phyloP scores from a whole-genome alignment of 2,888 invertebrate species.

The Dusona sp. region DNA sequence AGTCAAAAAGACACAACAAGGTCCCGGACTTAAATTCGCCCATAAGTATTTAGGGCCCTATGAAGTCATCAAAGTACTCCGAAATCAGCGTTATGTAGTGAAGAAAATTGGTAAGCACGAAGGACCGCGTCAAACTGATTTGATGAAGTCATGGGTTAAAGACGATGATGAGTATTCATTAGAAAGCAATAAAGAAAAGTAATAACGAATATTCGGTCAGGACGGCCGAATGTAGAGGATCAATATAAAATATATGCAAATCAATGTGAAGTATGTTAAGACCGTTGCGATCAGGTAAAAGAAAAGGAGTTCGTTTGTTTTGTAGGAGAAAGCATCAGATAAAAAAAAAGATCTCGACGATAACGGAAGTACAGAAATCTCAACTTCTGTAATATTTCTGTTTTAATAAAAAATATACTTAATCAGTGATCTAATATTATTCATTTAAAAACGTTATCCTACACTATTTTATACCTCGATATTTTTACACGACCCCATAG shows the following conservation, averaged over 20 bases:
- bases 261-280: too few species aligned
- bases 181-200: not conserved
- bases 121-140: conserved; percentile 4
- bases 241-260: too few species aligned
- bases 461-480: too few species aligned
- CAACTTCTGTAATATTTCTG: too few species aligned
- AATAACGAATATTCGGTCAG: conserved; percentile 2
- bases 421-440: too few species aligned
- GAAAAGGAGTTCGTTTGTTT: too few species aligned
- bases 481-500: too few species aligned
- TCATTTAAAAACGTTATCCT: not conserved
- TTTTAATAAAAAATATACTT: too few species aligned
- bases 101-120: not conserved
- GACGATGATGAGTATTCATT: not conserved
- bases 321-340: too few species aligned
- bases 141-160: not conserved
- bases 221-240: conserved; percentile 13
- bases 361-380: too few species aligned
- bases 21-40: not conserved
- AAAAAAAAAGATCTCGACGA: too few species aligned
- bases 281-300: too few species aligned
- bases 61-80: not conserved
- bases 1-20: not conserved
- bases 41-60: conserved; percentile 6
- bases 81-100: conserved; percentile 3